Percentiles rank a stretch among this genome's conserved stretches.
phyloP scores from a whole-genome alignment of 1,140 invertebrate species.

The Tetragnatha versicolor region DNA sequence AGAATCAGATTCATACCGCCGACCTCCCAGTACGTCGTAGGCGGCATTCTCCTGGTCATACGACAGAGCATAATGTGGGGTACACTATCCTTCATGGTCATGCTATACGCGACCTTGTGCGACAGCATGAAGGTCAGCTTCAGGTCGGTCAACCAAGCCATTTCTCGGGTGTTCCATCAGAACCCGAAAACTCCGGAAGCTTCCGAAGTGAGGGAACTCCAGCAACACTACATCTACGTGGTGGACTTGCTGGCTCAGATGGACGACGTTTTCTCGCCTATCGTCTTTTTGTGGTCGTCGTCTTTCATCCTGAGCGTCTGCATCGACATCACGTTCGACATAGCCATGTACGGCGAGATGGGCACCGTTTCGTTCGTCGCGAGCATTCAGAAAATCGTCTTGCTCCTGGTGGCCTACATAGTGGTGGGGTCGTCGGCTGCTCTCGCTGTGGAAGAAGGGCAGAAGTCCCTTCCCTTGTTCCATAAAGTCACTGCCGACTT shows the following conservation, averaged over 20 bases:
- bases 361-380: not conserved
- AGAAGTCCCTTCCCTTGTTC: not conserved
- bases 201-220: not conserved
- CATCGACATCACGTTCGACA: slow-evolving; percentile 36
- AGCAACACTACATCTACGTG: not conserved
- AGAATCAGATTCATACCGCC: not conserved
- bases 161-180: not conserved
- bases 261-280: slow-evolving; percentile 33
- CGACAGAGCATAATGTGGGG: slow-evolving; percentile 22
- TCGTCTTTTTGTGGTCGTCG: slow-evolving; percentile 20
- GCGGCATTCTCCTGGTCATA: not conserved
- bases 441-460: slow-evolving; percentile 3
- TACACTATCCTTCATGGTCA: slow-evolving; percentile 21
- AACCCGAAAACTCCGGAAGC: not conserved
- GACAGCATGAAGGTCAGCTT: not conserved
- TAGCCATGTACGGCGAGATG: not conserved
- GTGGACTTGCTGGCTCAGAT: not conserved
- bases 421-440: slow-evolving; percentile 4
- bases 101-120: slow-evolving; percentile 11
- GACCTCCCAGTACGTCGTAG: not conserved
- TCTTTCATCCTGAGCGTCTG: slow-evolving; percentile 24
- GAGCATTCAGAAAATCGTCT: not conserved
- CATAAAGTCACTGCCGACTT: slow-evolving; percentile 1
- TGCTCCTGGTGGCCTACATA: not conserved
- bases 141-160: not conserved